Conservation (phyloP, 2,888 invertebrate species). For the Ceraclea dissimilis region DNA sequence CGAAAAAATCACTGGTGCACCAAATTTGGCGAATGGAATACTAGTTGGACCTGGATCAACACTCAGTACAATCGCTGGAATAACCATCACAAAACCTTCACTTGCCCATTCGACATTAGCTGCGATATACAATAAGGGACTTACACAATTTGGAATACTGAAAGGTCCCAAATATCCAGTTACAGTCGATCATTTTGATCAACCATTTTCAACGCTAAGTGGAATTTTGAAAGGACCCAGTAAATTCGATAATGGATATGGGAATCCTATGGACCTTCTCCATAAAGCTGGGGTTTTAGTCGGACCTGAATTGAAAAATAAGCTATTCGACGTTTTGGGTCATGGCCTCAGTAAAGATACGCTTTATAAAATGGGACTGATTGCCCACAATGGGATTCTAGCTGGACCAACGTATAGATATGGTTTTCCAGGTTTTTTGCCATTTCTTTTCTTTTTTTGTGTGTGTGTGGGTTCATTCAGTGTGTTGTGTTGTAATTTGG, state of each 20-base stretch:
- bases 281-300: not conserved
- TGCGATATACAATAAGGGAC: too few species aligned
- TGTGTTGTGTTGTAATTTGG: not conserved
- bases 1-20: not conserved
- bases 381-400: not conserved
- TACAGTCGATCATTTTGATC: not conserved
- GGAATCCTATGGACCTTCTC: not conserved
- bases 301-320: not conserved
- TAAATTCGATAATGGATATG: not conserved
- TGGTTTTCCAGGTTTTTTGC: slow-evolving; percentile 2
- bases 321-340: not conserved
- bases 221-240: not conserved
- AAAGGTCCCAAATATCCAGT: not conserved
- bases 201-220: not conserved
- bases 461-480: too few species aligned
- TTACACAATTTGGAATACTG: not conserved
- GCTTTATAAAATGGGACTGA: not conserved
- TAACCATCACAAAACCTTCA: slow-evolving; percentile 21
- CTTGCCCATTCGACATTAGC: too few species aligned
- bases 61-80: slow-evolving; percentile 33
- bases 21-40: slow-evolving; percentile 30
- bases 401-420: slow-evolving; percentile 1
- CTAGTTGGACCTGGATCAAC: slow-evolving; percentile 42
- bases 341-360: not conserved
- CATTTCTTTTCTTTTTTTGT: too few species aligned